Evolutionary conservation across 23 tunicate genomes (phyloP), one percentile per base, ranked within the genome.

Genomic region (Halocynthia roretzi): DNA sequence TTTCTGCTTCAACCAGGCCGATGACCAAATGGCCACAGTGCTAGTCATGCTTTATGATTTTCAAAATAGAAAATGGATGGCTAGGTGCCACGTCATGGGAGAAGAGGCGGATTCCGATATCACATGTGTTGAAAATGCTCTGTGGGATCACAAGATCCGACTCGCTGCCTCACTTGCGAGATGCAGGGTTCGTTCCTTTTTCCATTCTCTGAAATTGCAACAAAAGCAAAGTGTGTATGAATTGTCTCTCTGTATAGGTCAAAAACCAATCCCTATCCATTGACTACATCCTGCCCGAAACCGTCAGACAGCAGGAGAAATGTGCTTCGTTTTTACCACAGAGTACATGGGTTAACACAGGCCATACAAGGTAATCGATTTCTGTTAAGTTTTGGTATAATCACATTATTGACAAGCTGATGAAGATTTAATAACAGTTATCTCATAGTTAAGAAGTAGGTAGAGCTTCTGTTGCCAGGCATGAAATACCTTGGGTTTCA

Each of bases 141-240:
- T 92, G 6, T 76, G 77, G 72, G 93, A 86, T 53, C 85, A 86
- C 72, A 65, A 91, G 58, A 75, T 92, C 17, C 68, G 91, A 65
- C 80, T 92, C 7, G 98, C 98, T 21, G 98, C 98, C 52, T 82
- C 98, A 50, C 75, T 92, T 61, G 98, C 98, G 7, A 82, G 84
- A 73, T 76, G 85, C 57, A 72, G 98, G 81, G 98, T 92, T 61
- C 58, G 80, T 82, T 21, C 22, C 71, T 21, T 15, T 18, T 18
- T 18, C 14, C 12, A 67, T 18, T 21, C 14, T 67, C 31, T 15
- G 12, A 18, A 67, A 15, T 18, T 8, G 50, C 17, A 15, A 10
- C 44, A 72, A 72, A 72, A 72, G 17, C 8, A 11, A 21, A 72
- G 77, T 72, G 77, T 72, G 58, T 18, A 52, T 72, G 15, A 53